Conservation (phyloP, 2,888 invertebrate species). For the Drosophila anomalipes region DNA sequence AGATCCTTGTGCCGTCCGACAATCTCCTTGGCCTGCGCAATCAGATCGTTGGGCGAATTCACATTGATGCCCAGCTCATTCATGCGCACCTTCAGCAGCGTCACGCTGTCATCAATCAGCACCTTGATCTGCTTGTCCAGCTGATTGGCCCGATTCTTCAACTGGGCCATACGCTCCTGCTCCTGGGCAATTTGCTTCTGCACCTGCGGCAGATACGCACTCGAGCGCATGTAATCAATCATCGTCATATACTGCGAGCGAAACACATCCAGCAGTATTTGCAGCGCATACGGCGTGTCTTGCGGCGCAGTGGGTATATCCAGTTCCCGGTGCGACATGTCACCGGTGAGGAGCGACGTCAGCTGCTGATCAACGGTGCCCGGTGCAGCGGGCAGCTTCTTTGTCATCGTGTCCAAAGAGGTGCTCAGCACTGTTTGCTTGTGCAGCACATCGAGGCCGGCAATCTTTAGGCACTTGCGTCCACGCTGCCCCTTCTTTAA, state of each 20-base stretch:
- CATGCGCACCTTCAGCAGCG: slow-evolving; percentile 94
- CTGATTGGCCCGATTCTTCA: slow-evolving; percentile 94
- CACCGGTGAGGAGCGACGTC: slow-evolving; percentile 91
- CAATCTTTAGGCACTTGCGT: slow-evolving; percentile 91
- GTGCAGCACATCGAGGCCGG: slow-evolving; percentile 94
- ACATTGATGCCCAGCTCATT: slow-evolving; percentile 96
- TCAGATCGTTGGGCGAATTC: slow-evolving; percentile 92
- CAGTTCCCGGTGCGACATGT: slow-evolving; percentile 92
- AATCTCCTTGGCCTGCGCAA: slow-evolving; percentile 95
- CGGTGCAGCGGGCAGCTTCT: slow-evolving; percentile 93
- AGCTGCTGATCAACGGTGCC: slow-evolving; percentile 96
- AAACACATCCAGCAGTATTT: slow-evolving; percentile 94
- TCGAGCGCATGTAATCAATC: slow-evolving; percentile 93
- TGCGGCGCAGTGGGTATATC: slow-evolving; percentile 92
- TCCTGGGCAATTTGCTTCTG: slow-evolving; percentile 92
- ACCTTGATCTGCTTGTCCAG: slow-evolving; percentile 97
- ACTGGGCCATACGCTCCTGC: slow-evolving; percentile 92
- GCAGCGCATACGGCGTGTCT: slow-evolving; percentile 93
- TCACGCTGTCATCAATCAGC: slow-evolving; percentile 96
- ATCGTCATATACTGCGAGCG: slow-evolving; percentile 93
- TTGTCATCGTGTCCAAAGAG: slow-evolving; percentile 90
- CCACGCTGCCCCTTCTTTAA: slow-evolving; percentile 88
- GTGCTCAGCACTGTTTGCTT: slow-evolving; percentile 95
- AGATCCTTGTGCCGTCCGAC: slow-evolving; percentile 96
- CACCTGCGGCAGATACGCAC: slow-evolving; percentile 90